These are phyloP conservation scores for Mixornis gularis DNA, from an alignment of 2,113 vertebrate species.

Conservation along the genomic window DNA sequence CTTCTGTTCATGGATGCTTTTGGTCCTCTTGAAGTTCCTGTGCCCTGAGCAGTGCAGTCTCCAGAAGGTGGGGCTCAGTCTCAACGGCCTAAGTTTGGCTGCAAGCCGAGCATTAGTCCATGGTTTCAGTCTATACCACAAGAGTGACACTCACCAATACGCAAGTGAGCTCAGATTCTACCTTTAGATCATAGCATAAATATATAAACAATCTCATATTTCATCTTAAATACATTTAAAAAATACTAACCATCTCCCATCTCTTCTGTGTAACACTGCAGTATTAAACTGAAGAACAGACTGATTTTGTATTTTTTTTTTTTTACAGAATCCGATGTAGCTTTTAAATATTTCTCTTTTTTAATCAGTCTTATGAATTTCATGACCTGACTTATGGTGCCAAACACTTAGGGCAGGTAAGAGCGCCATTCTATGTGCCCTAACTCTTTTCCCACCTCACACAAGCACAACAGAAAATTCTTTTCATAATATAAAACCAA, in stretches of 20 bases:
- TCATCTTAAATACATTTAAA: background rate
- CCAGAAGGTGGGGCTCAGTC: background rate
- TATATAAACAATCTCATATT: background rate
- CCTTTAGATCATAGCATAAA: background rate
- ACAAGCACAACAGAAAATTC: background rate
- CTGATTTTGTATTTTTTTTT: background rate
- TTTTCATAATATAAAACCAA: background rate
- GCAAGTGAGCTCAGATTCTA: background rate
- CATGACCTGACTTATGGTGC: background rate
- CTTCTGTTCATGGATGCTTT: background rate
- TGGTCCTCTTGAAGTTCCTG: background rate
- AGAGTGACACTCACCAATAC: accelerated
- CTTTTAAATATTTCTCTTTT: background rate
- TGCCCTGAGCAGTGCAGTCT: background rate
- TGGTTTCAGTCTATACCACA: background rate
- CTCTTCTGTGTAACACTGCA: background rate
- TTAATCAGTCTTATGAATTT: background rate
- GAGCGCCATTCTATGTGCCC: background rate
- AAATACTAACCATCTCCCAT: background rate
- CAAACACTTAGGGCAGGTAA: background rate
- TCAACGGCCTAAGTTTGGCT: background rate
- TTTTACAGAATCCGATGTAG: background rate
- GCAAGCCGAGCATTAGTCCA: background rate
- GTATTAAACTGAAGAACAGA: background rate
- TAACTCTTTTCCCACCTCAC: background rate